phyloP scores from a whole-genome alignment of 92 coral and sea anemone species.

The Scolanthus callimorphus region DNA sequence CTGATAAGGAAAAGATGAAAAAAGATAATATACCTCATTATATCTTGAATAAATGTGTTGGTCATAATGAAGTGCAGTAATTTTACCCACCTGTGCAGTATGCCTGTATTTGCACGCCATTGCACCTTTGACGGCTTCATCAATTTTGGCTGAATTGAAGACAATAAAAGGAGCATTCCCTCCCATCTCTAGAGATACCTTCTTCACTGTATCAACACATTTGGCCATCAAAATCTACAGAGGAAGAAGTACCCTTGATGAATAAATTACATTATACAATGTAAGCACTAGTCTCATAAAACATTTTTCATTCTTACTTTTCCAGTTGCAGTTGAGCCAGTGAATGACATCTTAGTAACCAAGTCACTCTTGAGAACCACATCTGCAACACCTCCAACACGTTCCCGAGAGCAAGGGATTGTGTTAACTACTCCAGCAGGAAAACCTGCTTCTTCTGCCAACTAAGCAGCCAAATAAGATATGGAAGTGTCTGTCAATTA shows the following conservation, averaged over 20 bases:
- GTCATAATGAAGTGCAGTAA: not conserved
- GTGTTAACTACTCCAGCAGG: slow-evolving; percentile 95
- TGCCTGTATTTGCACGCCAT: slow-evolving; percentile 85
- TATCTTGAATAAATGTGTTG: not conserved
- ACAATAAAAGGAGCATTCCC: slow-evolving; percentile 98
- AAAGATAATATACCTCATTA: not conserved
- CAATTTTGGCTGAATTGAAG: slow-evolving; percentile 82
- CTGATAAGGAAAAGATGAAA: slow-evolving; percentile 19
- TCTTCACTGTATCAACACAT: slow-evolving; percentile 92
- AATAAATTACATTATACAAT: too few relatives aligned
- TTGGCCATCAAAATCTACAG: slow-evolving; percentile 76
- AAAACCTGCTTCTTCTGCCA: slow-evolving; percentile 98
- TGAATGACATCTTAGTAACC: slow-evolving; percentile 90
- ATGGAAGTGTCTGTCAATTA: too few relatives aligned
- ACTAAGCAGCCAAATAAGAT: too few relatives aligned
- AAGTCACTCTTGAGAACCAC: slow-evolving; percentile 83
- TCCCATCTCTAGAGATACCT: slow-evolving; percentile 92
- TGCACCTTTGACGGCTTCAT: slow-evolving; percentile 77
- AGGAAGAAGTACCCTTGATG: too few relatives aligned
- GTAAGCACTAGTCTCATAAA: too few relatives aligned
- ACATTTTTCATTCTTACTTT: too few relatives aligned
- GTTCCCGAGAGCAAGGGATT: slow-evolving; percentile 85
- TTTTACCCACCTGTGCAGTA: slow-evolving; percentile 78
- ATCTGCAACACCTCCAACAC: slow-evolving; percentile 74
- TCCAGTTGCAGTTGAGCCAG: slow-evolving; percentile 95